phyloP scores from a whole-genome alignment of 2,888 invertebrate genomes.

The Melanchra persicariae region DNA sequence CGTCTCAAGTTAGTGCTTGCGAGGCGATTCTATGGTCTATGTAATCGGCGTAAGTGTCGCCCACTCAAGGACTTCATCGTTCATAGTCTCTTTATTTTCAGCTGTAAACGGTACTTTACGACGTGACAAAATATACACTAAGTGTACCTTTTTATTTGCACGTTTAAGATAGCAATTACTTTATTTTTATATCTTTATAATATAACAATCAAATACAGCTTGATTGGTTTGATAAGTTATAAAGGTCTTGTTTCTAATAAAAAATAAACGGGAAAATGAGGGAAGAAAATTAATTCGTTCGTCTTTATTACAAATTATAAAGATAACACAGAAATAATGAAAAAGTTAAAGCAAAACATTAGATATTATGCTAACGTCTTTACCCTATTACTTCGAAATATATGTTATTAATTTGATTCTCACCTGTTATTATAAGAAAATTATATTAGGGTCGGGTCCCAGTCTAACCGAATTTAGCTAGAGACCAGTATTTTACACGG shows the following conservation, averaged over 20 bases:
- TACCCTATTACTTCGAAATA: too few species aligned
- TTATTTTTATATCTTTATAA: not conserved
- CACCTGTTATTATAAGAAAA: too few species aligned
- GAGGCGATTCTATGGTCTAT: too few species aligned
- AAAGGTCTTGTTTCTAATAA: not conserved
- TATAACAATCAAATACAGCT: not conserved
- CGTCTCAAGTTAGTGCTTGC: too few species aligned
- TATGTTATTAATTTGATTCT: too few species aligned
- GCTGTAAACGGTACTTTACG: not conserved
- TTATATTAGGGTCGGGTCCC: too few species aligned
- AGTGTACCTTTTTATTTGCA: not conserved
- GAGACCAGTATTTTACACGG: too few species aligned
- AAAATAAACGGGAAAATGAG: not conserved
- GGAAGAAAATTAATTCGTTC: not conserved
- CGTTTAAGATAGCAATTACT: not conserved
- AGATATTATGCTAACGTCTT: too few species aligned
- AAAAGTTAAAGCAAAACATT: not conserved
- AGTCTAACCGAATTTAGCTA: too few species aligned
- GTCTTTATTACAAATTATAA: not conserved
- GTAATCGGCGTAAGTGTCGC: not conserved
- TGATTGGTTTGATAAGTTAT: not conserved
- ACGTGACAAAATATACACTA: not conserved
- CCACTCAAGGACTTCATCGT: conserved; percentile 1
- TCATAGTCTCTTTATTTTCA: not conserved
- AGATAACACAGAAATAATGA: not conserved